Evolutionary conservation across 2,113 vertebrate genomes (phyloP), one percentile per base, ranked within the genome.

Genomic region (Rhynchomys soricoides): DNA sequence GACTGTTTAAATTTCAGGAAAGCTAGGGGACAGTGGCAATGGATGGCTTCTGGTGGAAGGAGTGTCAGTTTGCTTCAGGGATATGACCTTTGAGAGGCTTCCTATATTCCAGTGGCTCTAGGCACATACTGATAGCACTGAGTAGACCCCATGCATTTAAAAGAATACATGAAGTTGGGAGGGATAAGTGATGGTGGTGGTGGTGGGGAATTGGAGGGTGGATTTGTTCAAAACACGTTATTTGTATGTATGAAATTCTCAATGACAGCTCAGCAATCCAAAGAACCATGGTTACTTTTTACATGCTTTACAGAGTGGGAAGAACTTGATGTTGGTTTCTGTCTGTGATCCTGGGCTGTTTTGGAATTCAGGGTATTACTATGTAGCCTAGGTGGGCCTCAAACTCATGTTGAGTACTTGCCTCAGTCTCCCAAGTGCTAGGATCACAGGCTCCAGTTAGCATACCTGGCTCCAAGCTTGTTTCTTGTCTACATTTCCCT

Each of bases 1-100:
- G 82, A 62, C 89, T 48, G 22, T 52, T 91, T 95, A 57, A 66
- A 66, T 78, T 70, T 88, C 59, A 88, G 89, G 66, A 94, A 81
- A 88, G 87, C 29, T 81, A n/a, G 43, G 19, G 19, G 29, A 7
- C 66, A 5, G 8, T 85, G 59, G 26, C 59, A 45, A 45, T 48
- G 64, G 29, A 66, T 45, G 40, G 16, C 59, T 66, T 26, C 16
- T 85, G 82, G 82, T 40, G 2, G 48, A 64, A 64, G 81, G 26
- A 29, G 24, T 43, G 7, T 62, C 81, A 31, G n/a, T 43, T 83
- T 83, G 22, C n/a, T 83, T 62, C 13, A 62, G n/a, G 78, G 78
- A 55, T 59, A 12, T 59, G 79, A 55, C 79, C 55, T 82, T n/a
- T 82, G 31, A 82, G n/a, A 62, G n/a, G 12, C n/a, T 83, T 62